phyloP scores from a whole-genome alignment of 2,888 invertebrate genomes.

The Idaea aversata region DNA sequence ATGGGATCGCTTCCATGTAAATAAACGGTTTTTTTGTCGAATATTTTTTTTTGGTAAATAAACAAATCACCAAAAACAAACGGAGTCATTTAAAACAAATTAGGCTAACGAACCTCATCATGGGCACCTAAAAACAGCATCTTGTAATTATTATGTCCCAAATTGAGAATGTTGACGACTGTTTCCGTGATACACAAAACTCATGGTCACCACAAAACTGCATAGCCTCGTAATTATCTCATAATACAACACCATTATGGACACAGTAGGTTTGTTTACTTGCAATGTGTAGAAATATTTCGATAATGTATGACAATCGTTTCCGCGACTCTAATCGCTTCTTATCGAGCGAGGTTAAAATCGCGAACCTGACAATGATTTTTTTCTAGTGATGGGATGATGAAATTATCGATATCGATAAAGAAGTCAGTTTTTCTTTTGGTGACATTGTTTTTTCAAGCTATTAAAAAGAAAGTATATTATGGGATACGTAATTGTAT shows the following conservation, averaged over 20 bases:
- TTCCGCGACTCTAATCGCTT: constrained; percentile 69
- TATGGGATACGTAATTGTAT: too few species aligned
- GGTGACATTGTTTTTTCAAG: too few species aligned
- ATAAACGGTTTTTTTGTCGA: too few species aligned
- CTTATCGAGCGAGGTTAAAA: constrained; percentile 62
- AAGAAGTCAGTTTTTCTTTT: not conserved
- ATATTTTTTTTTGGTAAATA: too few species aligned
- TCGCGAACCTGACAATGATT: constrained; percentile 78
- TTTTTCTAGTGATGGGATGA: constrained; percentile 49
- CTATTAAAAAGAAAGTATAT: too few species aligned
- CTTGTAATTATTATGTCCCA: too few species aligned
- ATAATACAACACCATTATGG: constrained; percentile 9
- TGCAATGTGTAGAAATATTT: constrained; percentile 61
- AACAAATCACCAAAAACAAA: not conserved
- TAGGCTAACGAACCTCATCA: not conserved
- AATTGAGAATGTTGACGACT: not conserved
- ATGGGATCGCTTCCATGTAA: too few species aligned
- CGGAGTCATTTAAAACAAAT: not conserved
- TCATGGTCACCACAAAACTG: not conserved
- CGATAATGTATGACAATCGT: constrained; percentile 57
- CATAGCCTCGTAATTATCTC: not conserved
- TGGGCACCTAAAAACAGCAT: too few species aligned
- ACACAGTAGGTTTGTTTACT: constrained; percentile 24
- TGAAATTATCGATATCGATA: constrained; percentile 34
- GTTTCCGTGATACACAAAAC: not conserved